These are phyloP conservation scores for Takifugu rubripes DNA, from an alignment of 2,797 vertebrate species.

Conservation along the genomic window DNA sequence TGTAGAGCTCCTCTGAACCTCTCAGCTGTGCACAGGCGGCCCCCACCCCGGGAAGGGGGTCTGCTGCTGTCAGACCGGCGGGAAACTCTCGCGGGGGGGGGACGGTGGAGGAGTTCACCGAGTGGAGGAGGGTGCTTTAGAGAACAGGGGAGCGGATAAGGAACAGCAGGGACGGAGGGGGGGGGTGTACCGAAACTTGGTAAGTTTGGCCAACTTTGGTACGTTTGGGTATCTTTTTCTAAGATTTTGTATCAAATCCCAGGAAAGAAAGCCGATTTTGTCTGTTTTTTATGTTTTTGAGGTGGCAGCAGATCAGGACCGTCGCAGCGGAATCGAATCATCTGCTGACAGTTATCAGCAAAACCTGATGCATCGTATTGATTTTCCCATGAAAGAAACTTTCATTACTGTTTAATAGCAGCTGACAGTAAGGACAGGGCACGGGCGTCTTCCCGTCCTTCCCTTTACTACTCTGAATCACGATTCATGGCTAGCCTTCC, in stretches of 20 bases:
- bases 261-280: not conserved
- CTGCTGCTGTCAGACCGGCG: constrained; percentile 55
- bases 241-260: not conserved
- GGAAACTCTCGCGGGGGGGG: constrained; percentile 35
- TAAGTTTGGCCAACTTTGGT: too few relatives aligned
- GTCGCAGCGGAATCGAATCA: too few relatives aligned
- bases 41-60: constrained; percentile 57
- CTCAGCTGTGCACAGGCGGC: constrained; percentile 41
- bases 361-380: too few relatives aligned
- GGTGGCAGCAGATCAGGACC: not conserved
- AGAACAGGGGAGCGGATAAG: constrained; percentile 47
- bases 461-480: too few relatives aligned
- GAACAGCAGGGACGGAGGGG: constrained; percentile 40
- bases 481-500: too few relatives aligned
- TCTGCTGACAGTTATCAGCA: too few relatives aligned
- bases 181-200: too few relatives aligned
- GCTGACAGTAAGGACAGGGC: too few relatives aligned
- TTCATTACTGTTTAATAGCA: too few relatives aligned
- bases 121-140: constrained; percentile 44
- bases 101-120: constrained; percentile 42
- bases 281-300: not conserved
- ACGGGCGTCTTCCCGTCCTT: too few relatives aligned
- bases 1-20: constrained; percentile 61
- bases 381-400: too few relatives aligned
- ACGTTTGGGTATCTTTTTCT: not conserved